Base-by-base conservation (phyloP, 2,888 invertebrate species). In the Mythimna lalbum region DNA sequence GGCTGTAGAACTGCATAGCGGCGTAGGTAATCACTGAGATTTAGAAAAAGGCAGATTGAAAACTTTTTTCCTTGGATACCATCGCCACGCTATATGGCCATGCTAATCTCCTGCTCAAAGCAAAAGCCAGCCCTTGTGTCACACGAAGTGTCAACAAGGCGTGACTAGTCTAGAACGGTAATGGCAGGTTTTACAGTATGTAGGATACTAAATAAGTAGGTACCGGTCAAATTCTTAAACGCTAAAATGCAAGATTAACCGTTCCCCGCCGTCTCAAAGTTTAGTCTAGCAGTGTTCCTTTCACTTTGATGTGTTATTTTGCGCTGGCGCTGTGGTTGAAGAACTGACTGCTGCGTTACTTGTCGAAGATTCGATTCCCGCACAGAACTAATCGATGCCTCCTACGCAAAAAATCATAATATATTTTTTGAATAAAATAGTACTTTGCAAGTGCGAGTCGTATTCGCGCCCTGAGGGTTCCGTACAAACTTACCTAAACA, bases 171-270 rank as follows among this genome's bases (percentile, higher is more conserved):
- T 72, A 33, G 55, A 56, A 39, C 31, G 21, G 65, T 43, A 77
- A 43, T 56, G n/a, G 52, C 61, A 68, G 47, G 55, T 53, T 78
- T 72, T 10, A 21, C 33, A 27, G 17, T 72, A 50, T 66, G 6
- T 62, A n/a, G 21, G 9, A 14, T 31, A 60, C 4, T 49, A 21
- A 68, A 63, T 55, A 33, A 33, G 9, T 33, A 27, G 9, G 7
- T 50, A 39, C 21, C 7, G 19, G 21, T 10, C 1, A 12, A 50
- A 50, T 72, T 56, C 33, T 23, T 33, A 31, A 56, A 23, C 14
- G 56, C n/a, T 23, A n/a, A 21, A 50, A 21, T 10, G 50, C 12
- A 57, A 19, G 21, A 10, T n/a, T 49, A 49, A 43, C 17, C 17
- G 17, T 43, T 17, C 43, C 17, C 6, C 4, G 17, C 17, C 43